Evolutionary conservation across 1,140 invertebrate genomes (phyloP).

Genomic region (Palaemon carinicauda): DNA sequence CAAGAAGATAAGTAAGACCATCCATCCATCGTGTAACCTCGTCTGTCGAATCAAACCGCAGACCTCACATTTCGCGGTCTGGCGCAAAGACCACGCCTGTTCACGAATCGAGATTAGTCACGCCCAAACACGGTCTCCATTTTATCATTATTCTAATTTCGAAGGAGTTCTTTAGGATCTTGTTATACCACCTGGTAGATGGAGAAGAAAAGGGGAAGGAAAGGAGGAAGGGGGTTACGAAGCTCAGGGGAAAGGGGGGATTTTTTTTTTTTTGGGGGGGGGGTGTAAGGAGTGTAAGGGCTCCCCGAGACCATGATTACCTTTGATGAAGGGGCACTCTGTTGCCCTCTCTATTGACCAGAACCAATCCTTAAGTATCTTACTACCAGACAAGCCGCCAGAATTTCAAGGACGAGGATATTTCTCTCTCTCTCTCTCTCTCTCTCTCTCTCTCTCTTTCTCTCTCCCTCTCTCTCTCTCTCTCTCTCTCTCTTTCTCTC

Average conservation of each 20-base stretch:
- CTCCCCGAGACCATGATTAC: not conserved
- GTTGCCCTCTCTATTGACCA: not conserved
- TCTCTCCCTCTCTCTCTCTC: too few species aligned
- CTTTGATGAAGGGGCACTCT: not conserved
- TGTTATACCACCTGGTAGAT: not conserved
- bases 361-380: constrained; percentile 2
- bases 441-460: too few species aligned
- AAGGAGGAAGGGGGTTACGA: not conserved
- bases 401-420: not conserved
- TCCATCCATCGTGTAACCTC: too few species aligned
- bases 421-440: not conserved
- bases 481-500: too few species aligned
- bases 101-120: too few species aligned
- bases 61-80: too few species aligned
- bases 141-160: too few species aligned
- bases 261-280: not conserved
- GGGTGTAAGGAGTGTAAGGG: not conserved
- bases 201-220: not conserved
- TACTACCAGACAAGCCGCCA: not conserved
- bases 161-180: too few species aligned
- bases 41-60: too few species aligned
- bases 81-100: too few species aligned
- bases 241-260: not conserved
- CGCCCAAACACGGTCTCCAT: too few species aligned
- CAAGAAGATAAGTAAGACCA: too few species aligned